These are phyloP conservation scores for Desmodus rotundus DNA, from an alignment of 2,113 vertebrate species.

Conservation along the genomic window DNA sequence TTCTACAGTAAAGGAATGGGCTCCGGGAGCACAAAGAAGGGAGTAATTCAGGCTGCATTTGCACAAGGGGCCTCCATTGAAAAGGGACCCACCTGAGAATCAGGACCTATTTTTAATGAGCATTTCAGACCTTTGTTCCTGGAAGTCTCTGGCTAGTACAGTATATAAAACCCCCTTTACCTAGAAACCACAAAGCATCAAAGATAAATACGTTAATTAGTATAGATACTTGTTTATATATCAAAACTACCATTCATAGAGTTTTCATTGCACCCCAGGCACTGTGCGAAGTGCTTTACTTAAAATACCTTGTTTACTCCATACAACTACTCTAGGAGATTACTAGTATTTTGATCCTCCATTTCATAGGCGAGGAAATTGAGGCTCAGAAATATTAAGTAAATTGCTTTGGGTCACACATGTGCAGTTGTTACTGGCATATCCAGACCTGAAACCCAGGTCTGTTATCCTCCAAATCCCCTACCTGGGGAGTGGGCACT, in stretches of 20 bases:
- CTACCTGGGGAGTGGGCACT: background rate
- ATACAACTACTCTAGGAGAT: background rate
- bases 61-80: background rate
- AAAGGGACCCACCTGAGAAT: background rate
- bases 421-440: background rate
- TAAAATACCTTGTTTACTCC: background rate
- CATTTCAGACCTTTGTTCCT: constrained; percentile 14
- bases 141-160: background rate
- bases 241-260: background rate
- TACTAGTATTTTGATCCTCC: background rate
- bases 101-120: background rate
- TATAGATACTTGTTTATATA: background rate
- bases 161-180: background rate
- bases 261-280: background rate
- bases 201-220: background rate
- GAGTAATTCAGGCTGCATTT: background rate
- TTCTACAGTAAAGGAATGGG: background rate
- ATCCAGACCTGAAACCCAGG: background rate
- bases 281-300: background rate
- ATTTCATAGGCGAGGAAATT: background rate
- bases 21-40: background rate
- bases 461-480: background rate
- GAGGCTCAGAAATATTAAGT: background rate
- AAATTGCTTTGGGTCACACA: background rate
- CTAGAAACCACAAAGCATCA: background rate